Evolutionary conservation across 2,113 vertebrate genomes (phyloP).

Genomic region (Antechinus stuartii): DNA sequence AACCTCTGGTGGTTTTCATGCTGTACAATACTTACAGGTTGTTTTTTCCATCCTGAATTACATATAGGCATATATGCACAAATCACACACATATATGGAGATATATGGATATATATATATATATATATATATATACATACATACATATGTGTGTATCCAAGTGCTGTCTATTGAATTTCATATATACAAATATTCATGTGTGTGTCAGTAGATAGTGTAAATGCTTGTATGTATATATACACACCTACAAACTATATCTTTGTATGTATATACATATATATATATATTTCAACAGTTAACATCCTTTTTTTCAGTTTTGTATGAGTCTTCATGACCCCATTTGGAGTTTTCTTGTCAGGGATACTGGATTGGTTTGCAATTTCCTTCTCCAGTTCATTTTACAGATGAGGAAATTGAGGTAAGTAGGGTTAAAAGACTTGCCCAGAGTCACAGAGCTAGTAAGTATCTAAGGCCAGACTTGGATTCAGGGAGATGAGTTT

Average conservation of each 20-base stretch:
- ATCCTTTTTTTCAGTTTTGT: background rate
- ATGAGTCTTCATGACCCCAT: background rate
- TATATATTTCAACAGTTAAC: background rate
- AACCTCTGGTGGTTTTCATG: background rate
- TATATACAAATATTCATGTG: background rate
- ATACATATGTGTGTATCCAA: background rate
- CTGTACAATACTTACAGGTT: background rate
- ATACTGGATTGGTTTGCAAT: background rate
- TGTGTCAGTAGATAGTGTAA: background rate
- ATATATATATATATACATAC: background rate
- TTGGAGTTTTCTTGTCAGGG: background rate
- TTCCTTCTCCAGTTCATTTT: background rate
- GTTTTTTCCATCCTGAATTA: constrained; percentile 2
- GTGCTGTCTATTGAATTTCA: background rate
- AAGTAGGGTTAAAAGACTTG: background rate
- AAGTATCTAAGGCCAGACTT: background rate
- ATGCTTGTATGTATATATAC: background rate
- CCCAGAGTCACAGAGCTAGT: background rate
- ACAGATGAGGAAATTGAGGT: background rate
- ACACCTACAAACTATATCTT: too few species aligned
- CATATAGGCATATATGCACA: background rate
- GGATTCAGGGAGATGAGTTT: background rate
- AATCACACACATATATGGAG: background rate
- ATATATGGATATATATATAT: background rate
- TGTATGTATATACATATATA: background rate